Evolutionary conservation across 2,113 vertebrate genomes (phyloP), one percentile per base, ranked within the genome.

Genomic region (Antechinus stuartii): DNA sequence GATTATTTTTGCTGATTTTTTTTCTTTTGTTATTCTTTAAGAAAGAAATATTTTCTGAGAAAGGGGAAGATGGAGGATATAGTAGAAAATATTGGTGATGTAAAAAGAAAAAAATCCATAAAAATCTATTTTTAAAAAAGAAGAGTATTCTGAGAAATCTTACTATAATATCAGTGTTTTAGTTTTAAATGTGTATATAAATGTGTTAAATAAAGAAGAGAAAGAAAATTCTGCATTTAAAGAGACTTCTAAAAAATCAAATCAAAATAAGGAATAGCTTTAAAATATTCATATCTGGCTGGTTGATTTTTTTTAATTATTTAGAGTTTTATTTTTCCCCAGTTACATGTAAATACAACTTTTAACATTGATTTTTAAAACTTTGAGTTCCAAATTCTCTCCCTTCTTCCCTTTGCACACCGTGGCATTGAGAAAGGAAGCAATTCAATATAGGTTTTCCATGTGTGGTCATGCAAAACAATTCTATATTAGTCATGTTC

Each of bases 171-270:
- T 35, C 35, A 76, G n/a, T 76, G 12, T 11, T 42, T 84, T 84
- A 84, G 35, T 42, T 84, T 84, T 84, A 42, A 84, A 84, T 84
- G n/a, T 42, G 6, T 23, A 19, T 19, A 23, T 84, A 76, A 27
- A 76, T 16, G 1, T 76, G 61, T 35, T 76, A 76, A n/a, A 19
- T n/a, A 76, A 76, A 76, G 11, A n/a, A 27, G 26, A 26, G 26
- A 57, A 27, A 57, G 12, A 30, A 26, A 61, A 30, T 30, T 61
- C 57, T 61, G 27, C 10, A 27, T 61, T 61, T 30, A 61, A 61
- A 84, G 30, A 94, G 84, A 35, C 25, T 27, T 95, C 57, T 53
- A 54, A 93, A 96, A 76, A 93, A 84, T 91, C n/a, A 90, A 97
- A 93, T 54, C 12, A n/a, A 52, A 19, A 26, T 35, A 92, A 35